These are phyloP conservation scores for Pseudomyrmex dendroicus DNA, from an alignment of 1,140 invertebrate genomes.

Conservation along the genomic window DNA sequence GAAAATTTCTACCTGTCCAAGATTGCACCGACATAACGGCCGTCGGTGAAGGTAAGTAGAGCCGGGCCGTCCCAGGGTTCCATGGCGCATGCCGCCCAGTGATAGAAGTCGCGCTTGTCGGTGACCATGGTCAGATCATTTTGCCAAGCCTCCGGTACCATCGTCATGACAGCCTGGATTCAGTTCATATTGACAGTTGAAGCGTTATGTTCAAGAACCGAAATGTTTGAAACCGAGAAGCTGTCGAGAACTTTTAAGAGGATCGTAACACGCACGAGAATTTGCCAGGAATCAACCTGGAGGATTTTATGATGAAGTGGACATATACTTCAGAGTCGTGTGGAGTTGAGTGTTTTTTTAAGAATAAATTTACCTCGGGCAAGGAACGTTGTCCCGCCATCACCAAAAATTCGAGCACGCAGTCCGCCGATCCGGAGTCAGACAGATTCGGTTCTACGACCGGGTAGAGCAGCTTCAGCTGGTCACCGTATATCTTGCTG, in stretches of 20 bases:
- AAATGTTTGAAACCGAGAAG: conserved; percentile 2
- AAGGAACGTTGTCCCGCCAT: conserved; percentile 95
- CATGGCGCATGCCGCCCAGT: conserved; percentile 98
- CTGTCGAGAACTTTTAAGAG: not conserved
- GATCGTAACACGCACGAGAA: too few species aligned
- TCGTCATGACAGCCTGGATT: conserved; percentile 96
- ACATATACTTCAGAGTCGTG: too few species aligned
- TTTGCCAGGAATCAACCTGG: too few species aligned
- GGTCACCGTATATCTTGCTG: conserved; percentile 91
- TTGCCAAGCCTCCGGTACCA: conserved; percentile 99
- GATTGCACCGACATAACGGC: conserved; percentile 97
- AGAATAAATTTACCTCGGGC: conserved; percentile 89
- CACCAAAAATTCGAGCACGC: conserved; percentile 98
- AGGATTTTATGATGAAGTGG: too few species aligned
- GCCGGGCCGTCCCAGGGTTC: conserved; percentile 99
- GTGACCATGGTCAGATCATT: conserved; percentile 96
- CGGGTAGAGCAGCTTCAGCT: conserved; percentile 96
- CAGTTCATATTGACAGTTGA: conserved; percentile 24
- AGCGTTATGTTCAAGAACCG: not conserved
- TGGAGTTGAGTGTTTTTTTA: not conserved
- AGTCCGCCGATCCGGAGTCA: conserved; percentile 98
- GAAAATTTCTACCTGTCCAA: conserved; percentile 88
- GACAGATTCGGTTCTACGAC: conserved; percentile 99
- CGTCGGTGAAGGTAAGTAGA: conserved; percentile 98
- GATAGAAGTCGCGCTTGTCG: conserved; percentile 98